Evolutionary conservation across 1,140 invertebrate genomes (phyloP), one percentile per base, ranked within the genome.

Genomic region (Planococcus citri): DNA sequence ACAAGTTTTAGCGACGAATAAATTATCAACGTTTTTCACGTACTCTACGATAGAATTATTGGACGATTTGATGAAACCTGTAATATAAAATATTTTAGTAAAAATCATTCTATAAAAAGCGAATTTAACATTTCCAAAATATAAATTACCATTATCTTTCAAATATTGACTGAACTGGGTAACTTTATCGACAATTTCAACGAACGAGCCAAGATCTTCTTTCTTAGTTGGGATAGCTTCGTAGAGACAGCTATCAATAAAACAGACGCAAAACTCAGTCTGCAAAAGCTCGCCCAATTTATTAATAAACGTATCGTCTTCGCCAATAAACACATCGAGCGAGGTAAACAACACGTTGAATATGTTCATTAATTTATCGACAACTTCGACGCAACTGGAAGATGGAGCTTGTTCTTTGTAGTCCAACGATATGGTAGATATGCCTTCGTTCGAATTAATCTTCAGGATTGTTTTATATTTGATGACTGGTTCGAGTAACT

Each of bases 1-100:
- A 74, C 88, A 87, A 69, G 89, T 87, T 77, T 91, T 90, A 73
- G 88, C 84, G 37, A 88, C 85, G 79, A 90, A 94, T 24, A 92
- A 78, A 6, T 84, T 78, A 75, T 93, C 88, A 41, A 94, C 85
- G 78, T 92, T 87, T 27, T 84, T 82, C 1, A 86, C 83, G 76
- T 91, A 94, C 57, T 88, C 81, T 3, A 84, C 74, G 12, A 89
- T 77, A 0, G 81, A 79, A 20, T 79, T 77, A 61, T 84, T 76
- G 1, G 82, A 76, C 68, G 74, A 70, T 70, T 37, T 76, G 71
- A 86, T 82, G 58, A 87, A 84, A 69, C 77, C 80, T 81, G 67
- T 57, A 64, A 64, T n/a, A n/a, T n/a, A n/a, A n/a, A n/a, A n/a
- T n/a, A n/a, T n/a, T n/a, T n/a, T n/a, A n/a, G n/a, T n/a, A n/a